Evolutionary conservation across 2,888 invertebrate genomes (phyloP), one percentile per base, ranked within the genome.

Genomic region (Synanthedon formicaeformis): DNA sequence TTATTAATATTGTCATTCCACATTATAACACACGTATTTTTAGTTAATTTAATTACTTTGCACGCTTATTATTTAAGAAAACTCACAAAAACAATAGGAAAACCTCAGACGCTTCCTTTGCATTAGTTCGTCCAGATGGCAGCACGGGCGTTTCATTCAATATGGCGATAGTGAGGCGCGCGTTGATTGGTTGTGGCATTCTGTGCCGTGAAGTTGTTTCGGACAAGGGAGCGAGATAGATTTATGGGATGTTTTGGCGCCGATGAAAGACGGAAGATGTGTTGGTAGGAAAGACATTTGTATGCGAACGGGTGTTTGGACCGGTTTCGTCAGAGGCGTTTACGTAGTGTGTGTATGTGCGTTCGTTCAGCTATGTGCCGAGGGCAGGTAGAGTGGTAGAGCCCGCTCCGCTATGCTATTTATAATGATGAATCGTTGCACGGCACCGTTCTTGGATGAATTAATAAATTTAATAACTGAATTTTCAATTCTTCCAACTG

Each of bases 291-390:
- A 73, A 75, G 75, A 75, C 78, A 79, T 85, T 86, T 83, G 86
- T 85, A 82, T 85, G 81, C 81, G 67, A 72, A 69, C 73, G 66
- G 76, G 71, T 75, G 72, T 65, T 62, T 63, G 65, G 76, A 87
- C 87, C 81, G 85, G 87, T 86, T 84, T 81, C 60, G 73, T 78
- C 81, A 80, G 82, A 84, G 87, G 87, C 87, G 84, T 83, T 81
- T 74, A 78, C 77, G 66, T 67, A 65, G 40, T 49, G 77, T 71
- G 73, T 72, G 77, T 73, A 81, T 83, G 80, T 84, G 75, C 79
- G 81, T 34, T 34, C 75, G 58, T 60, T 59, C 60, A 69, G 71
- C 71, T 85, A 86, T 84, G 68, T 83, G 82, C 75, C 67, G 72
- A 70, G 74, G 65, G 78, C 82, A 84, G 86, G 82, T 83, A 85